A percentile compares a stretch with the other conserved stretches of the same genome.
Evolutionary conservation across 2,113 vertebrate genomes (phyloP).

Genomic region (Platanista minor): DNA sequence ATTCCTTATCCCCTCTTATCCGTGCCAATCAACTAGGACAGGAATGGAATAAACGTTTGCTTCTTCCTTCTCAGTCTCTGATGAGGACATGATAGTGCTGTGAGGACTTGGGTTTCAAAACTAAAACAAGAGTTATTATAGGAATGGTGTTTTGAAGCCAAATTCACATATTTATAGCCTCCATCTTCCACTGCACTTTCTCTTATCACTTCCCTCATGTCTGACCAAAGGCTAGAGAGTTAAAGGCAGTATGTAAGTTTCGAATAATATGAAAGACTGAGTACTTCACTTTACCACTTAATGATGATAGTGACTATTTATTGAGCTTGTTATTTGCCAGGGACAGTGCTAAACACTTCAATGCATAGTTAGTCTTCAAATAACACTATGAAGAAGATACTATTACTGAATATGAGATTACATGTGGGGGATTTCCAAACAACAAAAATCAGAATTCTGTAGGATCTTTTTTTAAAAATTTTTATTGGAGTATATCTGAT

Average conservation of each 20-base stretch:
- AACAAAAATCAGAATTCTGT: conserved; percentile 1
- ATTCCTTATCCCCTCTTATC: background rate
- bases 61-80: background rate
- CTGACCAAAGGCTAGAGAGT: background rate
- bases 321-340: background rate
- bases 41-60: background rate
- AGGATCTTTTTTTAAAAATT: background rate
- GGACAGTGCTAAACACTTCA: background rate
- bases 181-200: background rate
- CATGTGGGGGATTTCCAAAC: background rate
- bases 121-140: background rate
- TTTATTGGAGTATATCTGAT: background rate
- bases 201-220: background rate
- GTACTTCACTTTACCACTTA: background rate
- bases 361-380: background rate
- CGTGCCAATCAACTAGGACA: background rate
- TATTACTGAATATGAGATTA: background rate
- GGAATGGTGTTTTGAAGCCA: background rate
- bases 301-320: background rate
- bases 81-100: background rate
- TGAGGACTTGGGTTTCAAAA: background rate
- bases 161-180: background rate
- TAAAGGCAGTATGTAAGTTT: background rate
- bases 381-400: background rate
- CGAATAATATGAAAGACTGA: background rate